Percentiles rank a stretch among this genome's conserved stretches.
Conservation (phyloP, 1,140 invertebrate genomes). For the Tetragonula clypearis region DNA sequence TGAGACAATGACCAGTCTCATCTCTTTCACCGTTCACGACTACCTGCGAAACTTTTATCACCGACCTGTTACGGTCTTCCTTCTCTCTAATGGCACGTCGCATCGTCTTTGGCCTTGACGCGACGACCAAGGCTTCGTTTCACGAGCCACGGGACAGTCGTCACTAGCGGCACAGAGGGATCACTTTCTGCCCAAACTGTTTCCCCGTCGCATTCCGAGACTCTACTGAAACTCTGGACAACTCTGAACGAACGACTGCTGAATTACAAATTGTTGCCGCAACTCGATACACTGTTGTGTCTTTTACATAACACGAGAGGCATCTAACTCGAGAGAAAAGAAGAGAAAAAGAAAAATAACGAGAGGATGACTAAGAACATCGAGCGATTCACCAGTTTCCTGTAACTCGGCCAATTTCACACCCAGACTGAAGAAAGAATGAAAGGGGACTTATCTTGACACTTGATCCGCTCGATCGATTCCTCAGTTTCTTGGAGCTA, state of each 20-base stretch:
- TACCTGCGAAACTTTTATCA: neutral
- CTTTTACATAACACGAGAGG: neutral
- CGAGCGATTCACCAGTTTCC: too few relatives aligned
- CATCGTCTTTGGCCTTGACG: neutral
- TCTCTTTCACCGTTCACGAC: neutral
- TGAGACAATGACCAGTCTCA: neutral
- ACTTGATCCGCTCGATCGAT: too few relatives aligned
- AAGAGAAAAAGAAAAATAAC: too few relatives aligned
- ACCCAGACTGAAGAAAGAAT: too few relatives aligned
- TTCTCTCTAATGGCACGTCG: neutral
- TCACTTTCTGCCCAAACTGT: slow-evolving; percentile 8
- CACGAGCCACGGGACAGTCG: neutral
- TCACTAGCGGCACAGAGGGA: neutral
- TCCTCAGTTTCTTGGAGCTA: too few relatives aligned
- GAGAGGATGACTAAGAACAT: too few relatives aligned
- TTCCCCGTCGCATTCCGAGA: neutral
- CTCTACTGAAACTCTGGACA: neutral
- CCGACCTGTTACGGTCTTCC: neutral
- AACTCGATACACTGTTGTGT: neutral
- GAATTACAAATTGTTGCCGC: neutral
- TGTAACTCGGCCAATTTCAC: too few relatives aligned
- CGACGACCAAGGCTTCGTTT: neutral
- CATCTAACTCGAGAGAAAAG: neutral
- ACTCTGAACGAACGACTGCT: neutral
- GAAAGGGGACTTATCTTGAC: too few relatives aligned